Evolutionary conservation across 1,140 invertebrate species (phyloP).

Genomic region (Rhopalosiphum padi): DNA sequence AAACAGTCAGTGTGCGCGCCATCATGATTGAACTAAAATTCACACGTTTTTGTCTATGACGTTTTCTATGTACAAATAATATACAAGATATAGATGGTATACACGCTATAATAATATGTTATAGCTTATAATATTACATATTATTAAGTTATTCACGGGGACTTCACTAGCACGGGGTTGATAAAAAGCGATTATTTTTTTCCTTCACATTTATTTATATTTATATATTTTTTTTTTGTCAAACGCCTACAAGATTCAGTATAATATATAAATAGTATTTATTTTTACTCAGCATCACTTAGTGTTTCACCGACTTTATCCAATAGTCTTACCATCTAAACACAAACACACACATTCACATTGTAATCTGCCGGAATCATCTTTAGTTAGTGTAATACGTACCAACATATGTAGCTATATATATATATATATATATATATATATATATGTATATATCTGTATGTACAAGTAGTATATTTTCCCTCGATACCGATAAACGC

Average conservation of each 20-base stretch:
- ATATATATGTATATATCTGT: not conserved
- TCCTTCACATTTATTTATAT: not conserved
- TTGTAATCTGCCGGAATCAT: constrained; percentile 49
- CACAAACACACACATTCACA: too few species aligned
- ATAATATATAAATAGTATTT: not conserved
- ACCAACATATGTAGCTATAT: not conserved
- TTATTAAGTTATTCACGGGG: not conserved
- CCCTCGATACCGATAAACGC: constrained; percentile 48
- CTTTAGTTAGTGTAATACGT: constrained; percentile 26
- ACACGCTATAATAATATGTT: not conserved
- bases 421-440: not conserved
- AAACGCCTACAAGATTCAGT: constrained; percentile 9
- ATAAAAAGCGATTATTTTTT: not conserved
- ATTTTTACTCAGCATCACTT: not conserved
- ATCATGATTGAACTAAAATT: not conserved
- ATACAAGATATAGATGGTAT: not conserved
- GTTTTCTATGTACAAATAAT: not conserved
- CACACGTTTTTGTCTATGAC: not conserved
- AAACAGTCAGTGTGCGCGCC: not conserved
- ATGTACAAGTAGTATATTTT: constrained; percentile 24
- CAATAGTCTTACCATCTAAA: constrained; percentile 24
- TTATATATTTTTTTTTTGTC: not conserved
- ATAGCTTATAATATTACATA: not conserved
- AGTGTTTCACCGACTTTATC: constrained; percentile 10
- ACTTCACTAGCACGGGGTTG: not conserved